A percentile compares a stretch with the other conserved stretches of the same genome.
These are phyloP conservation scores for Alligator sinensis DNA, from an alignment of 2,113 vertebrate genomes.

Conservation along the genomic window DNA sequence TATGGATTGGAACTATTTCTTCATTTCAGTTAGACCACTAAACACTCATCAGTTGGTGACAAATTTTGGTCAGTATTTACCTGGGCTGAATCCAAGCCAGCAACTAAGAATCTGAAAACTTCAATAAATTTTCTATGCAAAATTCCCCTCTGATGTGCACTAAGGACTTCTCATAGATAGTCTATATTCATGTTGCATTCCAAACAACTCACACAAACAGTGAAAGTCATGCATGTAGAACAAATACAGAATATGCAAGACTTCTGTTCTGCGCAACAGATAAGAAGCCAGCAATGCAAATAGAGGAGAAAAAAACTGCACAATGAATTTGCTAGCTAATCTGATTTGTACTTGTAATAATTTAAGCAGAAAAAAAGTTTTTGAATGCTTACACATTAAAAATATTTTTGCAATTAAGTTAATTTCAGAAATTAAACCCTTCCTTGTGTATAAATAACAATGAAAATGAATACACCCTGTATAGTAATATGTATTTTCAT, in stretches of 20 bases:
- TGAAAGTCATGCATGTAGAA: background rate
- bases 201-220: background rate
- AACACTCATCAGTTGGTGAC: background rate
- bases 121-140: slow-evolving; percentile 41
- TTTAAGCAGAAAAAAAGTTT: background rate
- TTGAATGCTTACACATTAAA: background rate
- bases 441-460: background rate
- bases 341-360: background rate
- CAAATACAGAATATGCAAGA: background rate
- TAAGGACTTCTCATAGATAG: background rate
- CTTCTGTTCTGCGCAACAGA: fast-evolving
- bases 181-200: background rate
- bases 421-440: background rate
- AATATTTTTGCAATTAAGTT: background rate
- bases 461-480: background rate
- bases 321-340: background rate
- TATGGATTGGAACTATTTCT: slow-evolving; percentile 26
- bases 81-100: slow-evolving; percentile 36
- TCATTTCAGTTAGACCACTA: slow-evolving; percentile 28
- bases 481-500: background rate
- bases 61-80: slow-evolving; percentile 62
- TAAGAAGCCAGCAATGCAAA: background rate
- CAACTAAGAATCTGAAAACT: background rate
- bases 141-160: slow-evolving; percentile 26
- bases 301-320: background rate